These are phyloP conservation scores for Istiophorus platypterus DNA, from an alignment of 2,113 vertebrate species.

Conservation along the genomic window DNA sequence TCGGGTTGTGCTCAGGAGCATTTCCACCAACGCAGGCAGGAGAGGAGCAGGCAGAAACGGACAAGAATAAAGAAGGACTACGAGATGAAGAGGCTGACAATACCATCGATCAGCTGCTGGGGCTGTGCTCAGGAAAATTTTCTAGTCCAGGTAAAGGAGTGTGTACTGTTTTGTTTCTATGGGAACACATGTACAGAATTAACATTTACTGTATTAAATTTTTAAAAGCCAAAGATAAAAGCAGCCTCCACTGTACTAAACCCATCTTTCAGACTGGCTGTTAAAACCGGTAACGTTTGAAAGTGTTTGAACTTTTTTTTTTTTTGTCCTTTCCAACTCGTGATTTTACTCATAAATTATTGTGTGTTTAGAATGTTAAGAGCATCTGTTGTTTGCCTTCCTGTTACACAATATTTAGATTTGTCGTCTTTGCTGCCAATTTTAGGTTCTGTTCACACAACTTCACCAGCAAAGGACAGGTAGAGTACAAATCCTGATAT, in stretches of 20 bases:
- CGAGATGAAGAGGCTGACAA: conserved; percentile 29
- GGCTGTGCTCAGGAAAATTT: conserved; percentile 92
- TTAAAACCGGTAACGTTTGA: neutral
- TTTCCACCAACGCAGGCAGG: conserved; percentile 72
- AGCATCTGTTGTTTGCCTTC: neutral
- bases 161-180: too few species aligned
- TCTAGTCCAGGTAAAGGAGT: conserved; percentile 84
- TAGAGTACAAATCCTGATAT: conserved; percentile 43
- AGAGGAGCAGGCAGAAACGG: neutral
- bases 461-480: conserved; percentile 63
- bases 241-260: too few species aligned
- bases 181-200: too few species aligned
- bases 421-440: conserved; percentile 12
- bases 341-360: neutral
- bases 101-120: conserved; percentile 91
- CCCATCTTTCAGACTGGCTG: neutral
- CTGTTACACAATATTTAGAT: conserved; percentile 11
- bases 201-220: too few species aligned
- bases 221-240: too few species aligned
- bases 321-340: neutral
- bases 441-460: conserved; percentile 46
- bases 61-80: conserved; percentile 5
- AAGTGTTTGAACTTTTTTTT: neutral
- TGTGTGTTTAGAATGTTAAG: neutral
- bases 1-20: conserved; percentile 81